A percentile compares a stretch with the other conserved stretches of the same genome.
Evolutionary conservation across 2,888 invertebrate species (phyloP).

Genomic region (Drosophila diplacantha): DNA sequence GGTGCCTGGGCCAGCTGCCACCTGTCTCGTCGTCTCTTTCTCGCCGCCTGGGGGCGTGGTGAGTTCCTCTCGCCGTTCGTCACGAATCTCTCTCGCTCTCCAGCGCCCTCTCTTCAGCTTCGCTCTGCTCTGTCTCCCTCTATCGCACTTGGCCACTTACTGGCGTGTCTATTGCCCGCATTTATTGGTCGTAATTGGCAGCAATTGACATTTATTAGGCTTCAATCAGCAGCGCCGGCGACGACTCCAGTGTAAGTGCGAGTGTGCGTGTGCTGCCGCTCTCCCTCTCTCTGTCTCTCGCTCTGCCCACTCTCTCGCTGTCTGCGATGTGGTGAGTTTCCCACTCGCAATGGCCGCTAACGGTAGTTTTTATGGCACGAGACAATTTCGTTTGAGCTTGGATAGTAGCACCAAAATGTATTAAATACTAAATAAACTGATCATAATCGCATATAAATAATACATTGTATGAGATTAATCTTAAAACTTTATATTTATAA

Average conservation of each 20-base stretch:
- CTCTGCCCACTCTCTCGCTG: neutral
- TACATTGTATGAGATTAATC: neutral
- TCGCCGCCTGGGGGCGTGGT: constrained; percentile 33
- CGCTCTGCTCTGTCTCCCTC: constrained; percentile 8
- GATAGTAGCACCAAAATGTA: no score
- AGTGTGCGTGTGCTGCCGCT: neutral
- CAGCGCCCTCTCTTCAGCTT: constrained; percentile 4
- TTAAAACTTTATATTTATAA: no score
- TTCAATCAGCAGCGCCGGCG: constrained; percentile 59
- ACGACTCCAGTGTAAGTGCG: constrained; percentile 1
- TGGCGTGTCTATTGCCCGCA: constrained; percentile 59
- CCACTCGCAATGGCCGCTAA: constrained; percentile 60
- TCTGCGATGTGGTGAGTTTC: constrained; percentile 43
- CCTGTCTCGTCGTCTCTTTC: constrained; percentile 58
- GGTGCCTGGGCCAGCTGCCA: constrained; percentile 45
- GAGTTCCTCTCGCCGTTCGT: constrained; percentile 20
- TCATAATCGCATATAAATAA: neutral
- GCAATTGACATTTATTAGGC: constrained; percentile 76
- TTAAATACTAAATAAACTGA: neutral
- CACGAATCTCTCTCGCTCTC: neutral
- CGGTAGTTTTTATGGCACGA: constrained; percentile 46
- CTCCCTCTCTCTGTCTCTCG: constrained; percentile 4
- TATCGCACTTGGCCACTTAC: constrained; percentile 42
- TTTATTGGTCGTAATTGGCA: constrained; percentile 76
- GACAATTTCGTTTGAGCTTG: neutral